Base-by-base conservation (phyloP, 2,888 invertebrate genomes). In the Limenitis arthemis region DNA sequence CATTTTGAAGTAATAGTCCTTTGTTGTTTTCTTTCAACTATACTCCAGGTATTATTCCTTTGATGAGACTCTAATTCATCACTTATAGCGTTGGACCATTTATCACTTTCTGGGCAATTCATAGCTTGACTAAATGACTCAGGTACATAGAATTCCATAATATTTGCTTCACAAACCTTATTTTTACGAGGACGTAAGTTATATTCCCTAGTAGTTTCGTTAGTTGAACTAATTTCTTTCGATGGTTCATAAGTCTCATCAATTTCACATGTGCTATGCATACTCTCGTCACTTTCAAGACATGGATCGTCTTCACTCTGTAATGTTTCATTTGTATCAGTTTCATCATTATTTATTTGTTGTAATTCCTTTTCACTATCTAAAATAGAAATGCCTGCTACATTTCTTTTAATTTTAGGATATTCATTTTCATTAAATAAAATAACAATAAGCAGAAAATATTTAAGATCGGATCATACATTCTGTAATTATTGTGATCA, bases 1-100 rank as follows among this genome's bases (percentile, higher is more conserved):
- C 63, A 65, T 41, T 65, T 67, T 8, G 58, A 44, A 41, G 63
- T 58, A 34, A 66, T 38, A 8, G 64, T 55, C 30, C 55, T 31
- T 34, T 59, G 53, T 47, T 39, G 36, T 7, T 52, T 28, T 37
- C 54, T 58, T 7, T 62, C 42, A 9, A 59, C 50, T 5, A 39
- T 0, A 32, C 44, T 59, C 65, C 64, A 64, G 6, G 63, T 65
- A 6, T 63, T 44, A 54, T 63, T 65, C 30, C 58, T 57, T 44
- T 61, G 31, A 51, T 56, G 59, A 28, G 65, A 58, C 5, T 49
- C 28, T 4, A 40, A 29, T 28, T 40, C 39, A 8, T 40, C 39
- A 28, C 8, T 28, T 7, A 39, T 9, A 5, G 20, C 39, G 9
- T 40, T 28, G 4, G 4, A 12, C 39, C 39, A 40, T 9, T 40